Percentiles rank a stretch among this genome's conserved stretches.
These are phyloP conservation scores for Hirundo rustica DNA, from an alignment of 2,797 vertebrate species.

Conservation along the genomic window DNA sequence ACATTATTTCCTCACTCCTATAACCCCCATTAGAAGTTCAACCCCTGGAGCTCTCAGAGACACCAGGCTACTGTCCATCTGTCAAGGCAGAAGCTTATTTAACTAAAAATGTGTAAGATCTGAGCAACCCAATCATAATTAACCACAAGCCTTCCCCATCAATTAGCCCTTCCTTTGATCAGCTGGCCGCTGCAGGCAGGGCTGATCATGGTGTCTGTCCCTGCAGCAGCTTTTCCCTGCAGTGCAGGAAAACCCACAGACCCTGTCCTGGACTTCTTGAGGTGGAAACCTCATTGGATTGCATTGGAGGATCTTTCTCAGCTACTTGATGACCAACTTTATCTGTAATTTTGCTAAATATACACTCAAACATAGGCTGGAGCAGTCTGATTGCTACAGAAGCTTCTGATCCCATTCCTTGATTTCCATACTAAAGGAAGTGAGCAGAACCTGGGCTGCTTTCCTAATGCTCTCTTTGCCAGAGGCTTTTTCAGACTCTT, in stretches of 20 bases:
- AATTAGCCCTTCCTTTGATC: neutral
- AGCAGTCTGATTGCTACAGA: neutral
- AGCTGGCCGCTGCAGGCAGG: neutral
- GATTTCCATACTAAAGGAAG: neutral
- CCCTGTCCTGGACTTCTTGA: neutral
- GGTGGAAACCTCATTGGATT: neutral
- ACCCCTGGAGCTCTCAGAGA: neutral
- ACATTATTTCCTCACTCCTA: neutral
- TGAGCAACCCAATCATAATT: neutral
- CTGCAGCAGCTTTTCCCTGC: neutral
- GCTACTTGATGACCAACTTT: neutral
- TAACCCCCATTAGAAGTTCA: neutral
- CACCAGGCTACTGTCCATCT: neutral
- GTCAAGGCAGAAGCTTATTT: neutral
- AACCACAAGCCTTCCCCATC: neutral
- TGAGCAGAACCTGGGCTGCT: neutral
- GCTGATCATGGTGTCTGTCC: neutral
- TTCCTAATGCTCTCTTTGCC: neutral
- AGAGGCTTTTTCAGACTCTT: neutral
- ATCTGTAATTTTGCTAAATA: slow-evolving; percentile 9
- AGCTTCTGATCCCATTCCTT: neutral
- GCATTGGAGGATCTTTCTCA: neutral
- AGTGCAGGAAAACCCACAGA: neutral
- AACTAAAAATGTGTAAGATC: neutral
- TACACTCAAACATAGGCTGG: neutral